These are phyloP conservation scores for Hepsetus odoe DNA, from an alignment of 2,113 vertebrate genomes.

Conservation along the genomic window DNA sequence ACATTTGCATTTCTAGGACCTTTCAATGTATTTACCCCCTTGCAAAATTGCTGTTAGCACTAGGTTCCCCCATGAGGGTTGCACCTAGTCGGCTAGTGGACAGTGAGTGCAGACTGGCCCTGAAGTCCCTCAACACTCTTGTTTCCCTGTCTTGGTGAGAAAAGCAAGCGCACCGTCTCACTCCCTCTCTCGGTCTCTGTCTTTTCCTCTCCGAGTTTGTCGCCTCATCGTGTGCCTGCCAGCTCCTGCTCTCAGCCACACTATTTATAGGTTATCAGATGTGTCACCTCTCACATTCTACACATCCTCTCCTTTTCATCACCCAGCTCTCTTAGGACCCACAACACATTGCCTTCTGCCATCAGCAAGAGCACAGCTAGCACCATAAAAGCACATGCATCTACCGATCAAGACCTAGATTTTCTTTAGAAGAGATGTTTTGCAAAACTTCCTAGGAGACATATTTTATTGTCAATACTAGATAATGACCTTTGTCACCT, in stretches of 20 bases:
- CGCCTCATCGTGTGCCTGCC: conserved; percentile 8
- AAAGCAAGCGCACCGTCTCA: conserved; percentile 13
- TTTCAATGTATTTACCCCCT: neutral
- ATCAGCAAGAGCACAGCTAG: conserved; percentile 18
- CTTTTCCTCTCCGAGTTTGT: neutral
- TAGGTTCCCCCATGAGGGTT: conserved; percentile 16
- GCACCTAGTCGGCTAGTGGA: conserved; percentile 29
- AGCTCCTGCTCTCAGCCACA: conserved; percentile 30
- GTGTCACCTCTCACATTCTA: conserved; percentile 51
- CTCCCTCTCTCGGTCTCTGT: neutral
- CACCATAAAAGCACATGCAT: conserved; percentile 14
- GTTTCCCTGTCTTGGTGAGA: conserved; percentile 4
- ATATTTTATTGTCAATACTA: conserved; percentile 31
- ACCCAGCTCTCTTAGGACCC: conserved; percentile 29
- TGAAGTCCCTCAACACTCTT: conserved; percentile 31
- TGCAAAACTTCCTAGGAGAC: neutral
- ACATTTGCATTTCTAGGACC: neutral
- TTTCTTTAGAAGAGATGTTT: neutral
- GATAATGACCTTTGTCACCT: conserved; percentile 11
- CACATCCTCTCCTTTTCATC: conserved; percentile 45
- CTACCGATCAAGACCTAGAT: conserved; percentile 11
- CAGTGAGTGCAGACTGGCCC: conserved; percentile 42
- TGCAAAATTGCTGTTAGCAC: conserved; percentile 12
- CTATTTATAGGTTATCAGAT: conserved; percentile 58
- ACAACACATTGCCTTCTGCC: neutral